phyloP scores from a whole-genome alignment of 1,140 invertebrate genomes.

The Phortica variegata region DNA sequence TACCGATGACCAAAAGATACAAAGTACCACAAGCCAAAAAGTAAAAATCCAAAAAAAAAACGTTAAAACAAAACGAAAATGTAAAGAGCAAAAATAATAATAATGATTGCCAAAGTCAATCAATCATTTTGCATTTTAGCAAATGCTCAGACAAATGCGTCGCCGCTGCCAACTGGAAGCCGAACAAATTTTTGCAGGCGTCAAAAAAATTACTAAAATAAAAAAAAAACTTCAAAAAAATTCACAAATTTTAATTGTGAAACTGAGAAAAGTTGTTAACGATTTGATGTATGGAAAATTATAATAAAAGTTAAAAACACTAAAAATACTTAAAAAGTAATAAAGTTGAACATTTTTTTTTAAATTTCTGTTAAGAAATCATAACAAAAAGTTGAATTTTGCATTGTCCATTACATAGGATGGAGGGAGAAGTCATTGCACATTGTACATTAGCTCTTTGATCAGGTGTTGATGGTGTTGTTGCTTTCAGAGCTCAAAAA shows the following conservation, averaged over 20 bases:
- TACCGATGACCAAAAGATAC: constrained; percentile 6
- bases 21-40: constrained; percentile 25
- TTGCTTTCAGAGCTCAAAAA: too few relatives aligned
- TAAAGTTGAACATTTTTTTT: too few relatives aligned
- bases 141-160: constrained; percentile 12
- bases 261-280: neutral
- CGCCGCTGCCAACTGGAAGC: too few relatives aligned
- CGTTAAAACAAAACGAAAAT: neutral
- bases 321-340: too few relatives aligned
- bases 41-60: constrained; percentile 27
- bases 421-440: too few relatives aligned
- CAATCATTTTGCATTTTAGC: constrained; percentile 46
- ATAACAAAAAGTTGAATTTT: too few relatives aligned
- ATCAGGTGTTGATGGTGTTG: too few relatives aligned
- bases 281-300: neutral
- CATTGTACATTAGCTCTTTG: too few relatives aligned
- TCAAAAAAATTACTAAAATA: constrained; percentile 14
- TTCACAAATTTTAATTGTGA: neutral
- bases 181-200: too few relatives aligned
- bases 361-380: too few relatives aligned
- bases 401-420: too few relatives aligned
- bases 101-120: constrained; percentile 43
- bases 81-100: constrained; percentile 31
- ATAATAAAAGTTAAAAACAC: too few relatives aligned
- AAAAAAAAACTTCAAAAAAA: constrained; percentile 21